These are phyloP conservation scores for Mesorhabditis belari DNA, from an alignment of 2,888 invertebrate species.

Conservation along the genomic window DNA sequence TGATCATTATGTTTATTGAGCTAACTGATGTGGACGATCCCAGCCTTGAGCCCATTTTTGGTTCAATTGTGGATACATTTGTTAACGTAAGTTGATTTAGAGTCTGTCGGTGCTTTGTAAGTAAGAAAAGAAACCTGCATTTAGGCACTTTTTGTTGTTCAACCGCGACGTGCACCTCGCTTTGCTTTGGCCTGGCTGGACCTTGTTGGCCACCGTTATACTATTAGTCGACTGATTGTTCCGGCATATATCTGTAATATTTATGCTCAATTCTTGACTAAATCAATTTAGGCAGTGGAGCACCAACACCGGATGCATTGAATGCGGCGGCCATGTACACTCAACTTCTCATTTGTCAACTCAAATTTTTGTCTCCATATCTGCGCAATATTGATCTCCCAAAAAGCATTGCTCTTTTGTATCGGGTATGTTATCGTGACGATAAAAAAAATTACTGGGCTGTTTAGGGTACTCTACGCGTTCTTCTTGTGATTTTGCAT, in stretches of 20 bases:
- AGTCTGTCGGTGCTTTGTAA: neutral
- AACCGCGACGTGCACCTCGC: conserved; percentile 85
- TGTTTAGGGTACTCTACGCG: conserved; percentile 59
- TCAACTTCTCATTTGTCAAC: conserved; percentile 85
- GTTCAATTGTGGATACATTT: conserved; percentile 72
- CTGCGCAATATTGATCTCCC: conserved; percentile 91
- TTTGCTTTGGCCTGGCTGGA: conserved; percentile 98
- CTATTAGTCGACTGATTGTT: conserved; percentile 31
- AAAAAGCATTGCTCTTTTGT: conserved; percentile 82
- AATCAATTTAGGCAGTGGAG: too few species aligned
- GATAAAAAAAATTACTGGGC: neutral
- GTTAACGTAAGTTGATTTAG: conserved; percentile 17
- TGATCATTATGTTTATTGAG: conserved; percentile 91
- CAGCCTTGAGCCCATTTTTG: conserved; percentile 85
- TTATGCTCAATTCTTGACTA: too few species aligned
- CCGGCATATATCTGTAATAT: neutral
- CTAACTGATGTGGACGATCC: conserved; percentile 87
- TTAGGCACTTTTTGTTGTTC: conserved; percentile 73
- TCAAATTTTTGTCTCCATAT: conserved; percentile 93
- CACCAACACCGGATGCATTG: conserved; percentile 16
- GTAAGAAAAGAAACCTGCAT: neutral
- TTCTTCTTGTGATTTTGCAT: conserved; percentile 86
- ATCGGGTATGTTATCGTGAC: conserved; percentile 71
- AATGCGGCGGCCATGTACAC: conserved; percentile 70
- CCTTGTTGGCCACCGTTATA: conserved; percentile 75